A percentile compares a stretch with the other conserved stretches of the same genome.
Conservation (phyloP, 2,797 vertebrate genomes). For the Gymnodraco acuticeps region DNA sequence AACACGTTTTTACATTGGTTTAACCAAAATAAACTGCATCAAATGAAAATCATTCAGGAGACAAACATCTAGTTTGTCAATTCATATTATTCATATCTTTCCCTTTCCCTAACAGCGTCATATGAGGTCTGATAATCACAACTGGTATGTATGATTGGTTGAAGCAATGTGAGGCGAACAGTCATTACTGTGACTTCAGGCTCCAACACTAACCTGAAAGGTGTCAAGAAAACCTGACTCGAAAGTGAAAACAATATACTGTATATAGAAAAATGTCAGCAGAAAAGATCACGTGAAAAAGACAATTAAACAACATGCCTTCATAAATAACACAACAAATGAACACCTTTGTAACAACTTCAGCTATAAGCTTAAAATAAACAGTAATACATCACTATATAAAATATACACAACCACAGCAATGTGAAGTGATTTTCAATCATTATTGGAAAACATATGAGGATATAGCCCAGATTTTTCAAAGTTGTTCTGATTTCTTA, state of each 20-base stretch:
- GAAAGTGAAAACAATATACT: neutral
- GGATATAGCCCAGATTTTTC: neutral
- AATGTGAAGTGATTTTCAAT: constrained; percentile 5
- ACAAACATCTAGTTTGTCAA: neutral
- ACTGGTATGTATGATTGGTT: constrained; percentile 26
- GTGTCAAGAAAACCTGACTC: constrained; percentile 13
- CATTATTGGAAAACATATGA: neutral
- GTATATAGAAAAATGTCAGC: neutral
- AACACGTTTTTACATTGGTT: neutral
- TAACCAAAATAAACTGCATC: constrained; percentile 20
- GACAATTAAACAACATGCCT: neutral
- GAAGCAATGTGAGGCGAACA: constrained; percentile 38
- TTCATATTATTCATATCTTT: constrained; percentile 3
- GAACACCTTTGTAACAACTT: neutral
- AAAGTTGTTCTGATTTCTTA: constrained; percentile 13
- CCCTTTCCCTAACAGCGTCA: constrained; percentile 6
- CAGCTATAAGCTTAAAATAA: neutral
- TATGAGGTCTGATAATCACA: constrained; percentile 16
- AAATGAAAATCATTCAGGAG: neutral
- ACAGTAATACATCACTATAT: neutral
- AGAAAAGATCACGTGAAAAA: neutral
- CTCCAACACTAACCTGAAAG: neutral
- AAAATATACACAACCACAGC: neutral
- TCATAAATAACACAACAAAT: neutral
- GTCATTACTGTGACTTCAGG: constrained; percentile 48